Base-by-base conservation (phyloP, 2,888 invertebrate species). In the Diaphora mendica region DNA sequence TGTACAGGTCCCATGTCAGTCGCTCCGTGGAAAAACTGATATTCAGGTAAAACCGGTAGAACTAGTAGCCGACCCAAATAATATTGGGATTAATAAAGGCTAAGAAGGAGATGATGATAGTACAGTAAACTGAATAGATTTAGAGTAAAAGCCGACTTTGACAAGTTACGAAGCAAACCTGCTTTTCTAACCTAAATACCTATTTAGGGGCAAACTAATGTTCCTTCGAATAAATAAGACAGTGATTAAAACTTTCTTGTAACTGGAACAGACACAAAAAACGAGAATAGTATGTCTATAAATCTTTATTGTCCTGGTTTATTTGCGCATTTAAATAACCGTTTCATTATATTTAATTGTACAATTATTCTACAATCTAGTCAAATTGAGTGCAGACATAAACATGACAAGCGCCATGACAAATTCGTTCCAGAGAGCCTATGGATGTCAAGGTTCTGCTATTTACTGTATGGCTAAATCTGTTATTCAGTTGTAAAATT, bases 251-350 rank as follows among this genome's bases (percentile, higher is more conserved):
- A 17, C 13, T 59, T 15, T 26, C 26, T 62, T 30, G 30, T 30
- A 30, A 30, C 30, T 30, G 30, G 62, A 15, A 62, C 17, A 62
- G 26, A 62, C 30, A 30, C 17, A 13, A 2, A 30, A 17, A 30
- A 62, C 17, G 30, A 62, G 30, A 62, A 62, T 62, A 62, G 17
- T 17, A 17, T 62, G 17, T 62, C 30, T 30, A 30, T 62, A 62
- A 62, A 30, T 62, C 30, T 62, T 30, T 15, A 62, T 62, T 62
- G 62, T 62, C 62, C 62, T 62, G 62, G 62, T 62, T 62, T 62
- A 62, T 30, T 30, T 30, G 5, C 17, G 15, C 30, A 62, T 59
- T 59, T 3, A 26, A 59, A 55, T n/a, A 15, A 59, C 13, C 26
- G 15, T 17, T 62, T 30, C 30, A 30, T 30, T 30, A 30, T 15